Conservation (phyloP, 53 echinoderm and acorn worm species). For the Luidia sarsii region DNA sequence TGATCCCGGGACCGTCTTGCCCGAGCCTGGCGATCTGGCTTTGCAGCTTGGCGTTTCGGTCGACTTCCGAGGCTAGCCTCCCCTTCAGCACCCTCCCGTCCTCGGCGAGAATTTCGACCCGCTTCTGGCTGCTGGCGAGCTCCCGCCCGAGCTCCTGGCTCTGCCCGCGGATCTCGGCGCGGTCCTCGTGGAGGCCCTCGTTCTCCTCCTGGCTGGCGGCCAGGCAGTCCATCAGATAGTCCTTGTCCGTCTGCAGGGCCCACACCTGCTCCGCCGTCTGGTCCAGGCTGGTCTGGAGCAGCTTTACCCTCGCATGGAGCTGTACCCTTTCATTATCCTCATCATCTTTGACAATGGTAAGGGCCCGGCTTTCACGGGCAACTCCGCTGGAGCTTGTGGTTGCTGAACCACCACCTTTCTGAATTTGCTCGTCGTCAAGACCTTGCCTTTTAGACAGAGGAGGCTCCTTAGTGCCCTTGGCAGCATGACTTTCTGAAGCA, state of each 20-base stretch:
- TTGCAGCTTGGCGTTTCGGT: conserved; percentile 3
- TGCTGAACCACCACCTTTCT: no score
- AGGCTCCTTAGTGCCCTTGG: no score
- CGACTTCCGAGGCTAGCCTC: background rate
- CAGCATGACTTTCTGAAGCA: no score
- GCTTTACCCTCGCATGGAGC: no score
- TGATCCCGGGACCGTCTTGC: no score
- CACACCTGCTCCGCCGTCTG: conserved; percentile 13
- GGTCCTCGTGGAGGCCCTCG: conserved; percentile 2
- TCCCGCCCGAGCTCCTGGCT: conserved; percentile 3
- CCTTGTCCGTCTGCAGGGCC: conserved; percentile 12
- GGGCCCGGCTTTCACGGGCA: no score
- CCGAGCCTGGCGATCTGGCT: background rate
- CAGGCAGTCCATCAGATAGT: background rate
- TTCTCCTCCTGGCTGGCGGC: conserved; percentile 20
- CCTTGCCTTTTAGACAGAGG: no score
- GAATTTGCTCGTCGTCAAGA: no score
- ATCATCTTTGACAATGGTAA: no score
- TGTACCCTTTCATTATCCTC: no score
- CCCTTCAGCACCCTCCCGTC: background rate
- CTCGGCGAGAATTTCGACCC: background rate
- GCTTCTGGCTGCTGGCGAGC: background rate
- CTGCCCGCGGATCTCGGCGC: background rate
- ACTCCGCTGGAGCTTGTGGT: no score
- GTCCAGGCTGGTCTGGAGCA: conserved; percentile 6